Conservation (phyloP, 2,797 vertebrate species). For the Poeciliopsis turneri region DNA sequence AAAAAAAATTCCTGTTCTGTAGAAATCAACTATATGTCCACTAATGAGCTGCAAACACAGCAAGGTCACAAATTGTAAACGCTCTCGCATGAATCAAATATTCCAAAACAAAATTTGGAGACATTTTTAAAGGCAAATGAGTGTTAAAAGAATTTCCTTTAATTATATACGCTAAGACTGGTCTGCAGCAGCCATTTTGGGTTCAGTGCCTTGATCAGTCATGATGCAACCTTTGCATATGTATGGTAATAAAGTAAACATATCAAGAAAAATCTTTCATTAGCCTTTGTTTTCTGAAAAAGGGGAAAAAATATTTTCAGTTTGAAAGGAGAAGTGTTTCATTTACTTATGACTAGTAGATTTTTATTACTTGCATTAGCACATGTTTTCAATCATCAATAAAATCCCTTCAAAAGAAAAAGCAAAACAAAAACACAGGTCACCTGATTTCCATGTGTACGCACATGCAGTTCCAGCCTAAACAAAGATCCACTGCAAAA, state of each 20-base stretch:
- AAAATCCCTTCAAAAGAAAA: neutral
- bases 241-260: neutral
- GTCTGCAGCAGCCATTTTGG: neutral
- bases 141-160: neutral
- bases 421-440: neutral
- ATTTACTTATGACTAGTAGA: neutral
- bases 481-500: neutral
- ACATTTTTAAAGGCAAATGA: neutral
- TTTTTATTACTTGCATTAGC: neutral
- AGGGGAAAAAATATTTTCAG: neutral
- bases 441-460: neutral
- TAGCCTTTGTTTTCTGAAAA: neutral
- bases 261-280: neutral
- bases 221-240: neutral
- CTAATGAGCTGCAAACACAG: neutral
- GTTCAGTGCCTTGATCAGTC: neutral
- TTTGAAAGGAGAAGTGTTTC: neutral
- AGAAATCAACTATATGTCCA: neutral
- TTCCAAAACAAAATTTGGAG: constrained; percentile 5
- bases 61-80: constrained; percentile 17
- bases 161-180: neutral
- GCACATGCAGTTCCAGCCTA: neutral
- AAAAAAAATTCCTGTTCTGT: neutral
- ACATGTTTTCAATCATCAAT: neutral
- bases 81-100: neutral